Evolutionary conservation across 1,140 invertebrate genomes (phyloP), one percentile per base, ranked within the genome.

Genomic region (Rhagoletis pomonella): DNA sequence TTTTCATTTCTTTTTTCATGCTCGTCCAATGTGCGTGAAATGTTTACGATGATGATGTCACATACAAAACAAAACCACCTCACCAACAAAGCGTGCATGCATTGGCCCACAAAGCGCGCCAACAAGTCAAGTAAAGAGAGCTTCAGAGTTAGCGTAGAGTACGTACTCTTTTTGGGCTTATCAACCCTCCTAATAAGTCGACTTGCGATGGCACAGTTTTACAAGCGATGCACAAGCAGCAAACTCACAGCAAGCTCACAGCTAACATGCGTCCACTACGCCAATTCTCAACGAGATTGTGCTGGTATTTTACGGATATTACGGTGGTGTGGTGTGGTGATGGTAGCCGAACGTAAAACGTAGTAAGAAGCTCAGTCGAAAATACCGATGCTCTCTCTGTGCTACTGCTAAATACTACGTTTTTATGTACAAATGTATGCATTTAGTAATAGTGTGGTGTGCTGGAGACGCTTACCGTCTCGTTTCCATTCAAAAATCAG

Each of bases 41-140:
- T 81, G 73, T 81, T 81, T 81, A 81, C 73, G 73, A 81, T 47
- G 73, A 55, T 81, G 73, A 81, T 81, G 73, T 81, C 73, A 81
- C 73, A 81, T 81, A n/a, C 47, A 81, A 81, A 81, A 81, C 73
- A 81, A 55, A 77, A 12, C 47, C 73, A 17, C 10, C 73, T 19
- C 73, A 81, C 7, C n/a, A 29, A 81, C n/a, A 29, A 81, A 81
- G n/a, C 50, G 19, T 29, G 6, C 44, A 12, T 4, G 17, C 69
- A 17, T 10, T n/a, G 73, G 17, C 47, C 17, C n/a, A 81, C 73
- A 81, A 81, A 55, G 73, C 73, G 7, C 7, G 73, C n/a, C 47
- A 81, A 55, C n/a, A 81, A 42, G 17, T 14, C 7, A 4, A 12
- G 0, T 50, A 55, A 9, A 81, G 73, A 81, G 73, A 81, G 73